These are phyloP conservation scores for Drosophila lacicola DNA, from an alignment of 2,888 invertebrate genomes.

Conservation along the genomic window DNA sequence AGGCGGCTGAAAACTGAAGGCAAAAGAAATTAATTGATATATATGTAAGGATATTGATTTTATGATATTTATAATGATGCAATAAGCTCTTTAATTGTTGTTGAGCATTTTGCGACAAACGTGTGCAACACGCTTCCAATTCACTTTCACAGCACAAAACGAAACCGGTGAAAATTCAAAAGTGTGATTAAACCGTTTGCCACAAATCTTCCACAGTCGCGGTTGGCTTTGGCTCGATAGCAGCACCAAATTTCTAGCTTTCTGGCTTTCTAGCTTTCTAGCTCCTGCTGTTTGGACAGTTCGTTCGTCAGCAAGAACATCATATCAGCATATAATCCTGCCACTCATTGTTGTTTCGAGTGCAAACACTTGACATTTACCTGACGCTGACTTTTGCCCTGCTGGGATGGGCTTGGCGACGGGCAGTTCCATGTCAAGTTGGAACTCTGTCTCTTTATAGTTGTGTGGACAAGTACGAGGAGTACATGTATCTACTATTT, in stretches of 20 bases:
- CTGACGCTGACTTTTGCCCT: constrained; percentile 18
- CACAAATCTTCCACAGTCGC: too few species aligned
- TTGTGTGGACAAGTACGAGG: background rate
- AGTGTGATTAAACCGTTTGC: too few species aligned
- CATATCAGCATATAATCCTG: background rate
- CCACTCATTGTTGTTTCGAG: constrained; percentile 7
- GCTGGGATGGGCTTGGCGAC: background rate
- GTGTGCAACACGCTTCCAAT: too few species aligned
- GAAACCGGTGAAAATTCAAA: too few species aligned
- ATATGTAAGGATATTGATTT: background rate
- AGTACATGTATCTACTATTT: constrained; percentile 25
- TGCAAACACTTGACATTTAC: constrained; percentile 37
- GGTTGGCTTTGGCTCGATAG: background rate
- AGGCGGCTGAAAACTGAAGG: constrained; percentile 1
- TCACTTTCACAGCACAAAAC: background rate
- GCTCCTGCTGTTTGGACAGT: background rate
- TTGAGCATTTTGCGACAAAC: too few species aligned
- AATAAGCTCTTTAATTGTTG: background rate
- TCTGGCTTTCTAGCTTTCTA: background rate
- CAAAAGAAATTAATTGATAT: constrained; percentile 4
- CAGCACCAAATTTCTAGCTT: background rate
- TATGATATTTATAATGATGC: background rate
- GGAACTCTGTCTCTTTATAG: constrained; percentile 15
- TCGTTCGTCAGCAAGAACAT: background rate
- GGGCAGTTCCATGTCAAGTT: constrained; percentile 2